Percentiles rank a stretch among this genome's conserved stretches.
These are phyloP conservation scores for Sceloporus tristichus DNA, from an alignment of 2,113 vertebrate genomes.

Conservation along the genomic window DNA sequence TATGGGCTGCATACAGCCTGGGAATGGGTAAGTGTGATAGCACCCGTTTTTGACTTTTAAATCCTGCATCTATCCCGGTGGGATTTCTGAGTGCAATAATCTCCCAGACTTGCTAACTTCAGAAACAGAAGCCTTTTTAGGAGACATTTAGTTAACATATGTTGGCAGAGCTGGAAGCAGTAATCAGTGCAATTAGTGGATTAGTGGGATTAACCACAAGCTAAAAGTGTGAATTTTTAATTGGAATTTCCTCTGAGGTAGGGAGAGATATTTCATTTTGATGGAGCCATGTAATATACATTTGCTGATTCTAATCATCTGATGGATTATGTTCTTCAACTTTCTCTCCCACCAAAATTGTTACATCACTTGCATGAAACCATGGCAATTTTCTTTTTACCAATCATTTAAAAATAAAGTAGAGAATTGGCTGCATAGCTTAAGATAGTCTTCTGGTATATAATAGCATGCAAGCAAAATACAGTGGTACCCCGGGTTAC, in stretches of 20 bases:
- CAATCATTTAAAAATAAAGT: neutral
- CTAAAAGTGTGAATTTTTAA: slow-evolving; percentile 12
- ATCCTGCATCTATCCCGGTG: no score
- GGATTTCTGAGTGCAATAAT: no score
- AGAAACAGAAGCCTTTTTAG: neutral
- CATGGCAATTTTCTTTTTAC: neutral
- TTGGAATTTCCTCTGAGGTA: neutral
- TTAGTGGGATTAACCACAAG: slow-evolving; percentile 7
- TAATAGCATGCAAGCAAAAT: neutral
- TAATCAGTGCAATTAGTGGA: slow-evolving; percentile 8
- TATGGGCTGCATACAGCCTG: no score
- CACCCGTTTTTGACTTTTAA: no score
- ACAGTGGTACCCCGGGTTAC: no score
- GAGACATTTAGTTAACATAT: slow-evolving; percentile 21
- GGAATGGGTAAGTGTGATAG: no score
- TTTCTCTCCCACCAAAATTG: neutral
- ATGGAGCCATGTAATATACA: neutral
- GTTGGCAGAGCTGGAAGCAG: slow-evolving; percentile 5
- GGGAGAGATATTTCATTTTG: neutral
- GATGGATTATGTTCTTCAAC: neutral
- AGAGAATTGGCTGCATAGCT: neutral
- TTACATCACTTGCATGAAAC: neutral
- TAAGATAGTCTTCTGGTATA: neutral
- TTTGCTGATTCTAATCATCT: neutral
- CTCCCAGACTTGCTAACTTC: neutral